Base-by-base conservation (phyloP, 2,888 invertebrate genomes). In the Drosophila rubida region DNA sequence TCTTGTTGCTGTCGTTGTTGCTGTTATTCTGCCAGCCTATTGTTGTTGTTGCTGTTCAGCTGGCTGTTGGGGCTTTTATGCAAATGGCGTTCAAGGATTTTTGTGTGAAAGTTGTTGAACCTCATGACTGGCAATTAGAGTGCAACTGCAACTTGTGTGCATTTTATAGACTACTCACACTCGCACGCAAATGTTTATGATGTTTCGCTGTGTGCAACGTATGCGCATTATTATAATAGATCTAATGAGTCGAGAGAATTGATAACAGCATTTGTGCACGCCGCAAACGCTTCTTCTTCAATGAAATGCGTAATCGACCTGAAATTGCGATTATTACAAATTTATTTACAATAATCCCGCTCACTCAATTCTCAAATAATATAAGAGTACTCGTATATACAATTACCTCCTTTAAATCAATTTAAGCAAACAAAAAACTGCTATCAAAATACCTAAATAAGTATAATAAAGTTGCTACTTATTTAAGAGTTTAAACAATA, bases 51-150 rank as follows among this genome's bases (percentile, higher is more conserved):
- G 46, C 30, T 65, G 55, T 63, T 71, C 48, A 63, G 68, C 63
- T 72, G 61, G 61, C 51, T 54, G 60, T 62, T 59, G 61, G 57
- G 59, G 41, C 50, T 80, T 84, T 75, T 68, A 74, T 90, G 90
- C 87, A 88, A 90, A 90, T 89, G 90, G 85, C 87, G 89, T 89
- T 89, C 89, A 89, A 89, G 89, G 89, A 89, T 89, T 90, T 88
- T 82, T 80, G 81, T 83, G 88, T 84, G 87, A 89, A 89, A 88
- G 89, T 90, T 89, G 89, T 89, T 89, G 89, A 89, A 89, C 90
- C 88, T 87, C 74, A 78, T 75, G 84, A 77, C 83, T 86, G 75
- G 70, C 84, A 86, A 80, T 86, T 82, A 82, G 85, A 85, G 80
- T 84, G 66, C 71, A 72, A 69, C 80, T 76, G 74, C 76, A 75